These are phyloP conservation scores for Rhysida immarginata DNA, from an alignment of 1,140 invertebrate genomes.

Conservation along the genomic window DNA sequence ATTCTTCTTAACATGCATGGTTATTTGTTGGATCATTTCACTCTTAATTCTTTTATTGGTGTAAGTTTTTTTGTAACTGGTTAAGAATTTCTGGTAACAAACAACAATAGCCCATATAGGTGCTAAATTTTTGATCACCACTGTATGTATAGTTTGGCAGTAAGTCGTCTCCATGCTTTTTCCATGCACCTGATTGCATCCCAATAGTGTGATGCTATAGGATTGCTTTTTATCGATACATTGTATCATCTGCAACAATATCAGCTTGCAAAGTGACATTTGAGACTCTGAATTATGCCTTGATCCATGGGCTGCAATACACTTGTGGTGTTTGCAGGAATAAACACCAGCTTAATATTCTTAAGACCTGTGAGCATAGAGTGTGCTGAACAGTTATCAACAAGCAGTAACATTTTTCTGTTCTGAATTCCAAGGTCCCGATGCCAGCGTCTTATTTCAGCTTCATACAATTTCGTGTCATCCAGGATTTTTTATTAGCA, in stretches of 20 bases:
- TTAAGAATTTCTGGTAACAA: too few species aligned
- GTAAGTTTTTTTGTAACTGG: too few species aligned
- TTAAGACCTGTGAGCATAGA: constrained; percentile 4
- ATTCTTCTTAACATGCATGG: too few species aligned
- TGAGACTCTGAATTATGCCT: constrained; percentile 29
- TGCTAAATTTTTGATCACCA: too few species aligned
- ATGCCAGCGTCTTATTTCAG: constrained; percentile 2
- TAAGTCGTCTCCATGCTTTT: constrained; percentile 6
- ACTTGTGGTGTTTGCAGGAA: constrained; percentile 32
- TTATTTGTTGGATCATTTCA: too few species aligned
- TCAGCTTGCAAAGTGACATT: constrained; percentile 6
- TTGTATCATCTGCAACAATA: not conserved
- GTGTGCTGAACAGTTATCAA: constrained; percentile 32
- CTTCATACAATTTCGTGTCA: constrained; percentile 27
- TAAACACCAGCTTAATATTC: constrained; percentile 28
- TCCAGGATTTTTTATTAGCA: constrained; percentile 34
- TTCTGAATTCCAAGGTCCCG: constrained; percentile 4
- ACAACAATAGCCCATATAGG: too few species aligned
- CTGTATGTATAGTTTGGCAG: constrained; percentile 4
- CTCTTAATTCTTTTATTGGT: too few species aligned
- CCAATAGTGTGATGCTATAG: not conserved
- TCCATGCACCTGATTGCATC: constrained; percentile 10
- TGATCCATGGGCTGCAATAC: constrained; percentile 34
- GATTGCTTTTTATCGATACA: constrained; percentile 1
- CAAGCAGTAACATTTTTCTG: constrained; percentile 32